These are phyloP conservation scores for Chaetorhynchus papuensis DNA, from an alignment of 2,113 vertebrate genomes.

Conservation along the genomic window DNA sequence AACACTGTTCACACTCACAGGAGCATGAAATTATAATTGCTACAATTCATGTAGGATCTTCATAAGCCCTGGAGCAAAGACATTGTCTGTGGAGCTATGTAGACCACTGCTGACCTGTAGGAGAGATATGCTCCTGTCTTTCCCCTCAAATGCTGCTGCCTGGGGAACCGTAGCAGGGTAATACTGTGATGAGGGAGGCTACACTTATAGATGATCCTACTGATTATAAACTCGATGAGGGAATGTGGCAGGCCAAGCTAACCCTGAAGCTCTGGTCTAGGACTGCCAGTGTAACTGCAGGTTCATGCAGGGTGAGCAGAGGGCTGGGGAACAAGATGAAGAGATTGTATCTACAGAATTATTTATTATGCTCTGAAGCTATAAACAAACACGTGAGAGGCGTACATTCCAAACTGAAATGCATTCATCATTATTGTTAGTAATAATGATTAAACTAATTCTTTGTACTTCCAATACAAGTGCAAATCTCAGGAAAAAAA, in stretches of 20 bases:
- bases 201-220: neutral
- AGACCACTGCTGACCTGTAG: neutral
- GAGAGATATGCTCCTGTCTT: neutral
- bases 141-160: neutral
- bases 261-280: neutral
- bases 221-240: neutral
- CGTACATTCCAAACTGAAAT: neutral
- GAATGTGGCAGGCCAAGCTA: slow-evolving; percentile 10
- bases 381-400: slow-evolving; percentile 38
- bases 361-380: slow-evolving; percentile 41
- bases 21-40: neutral
- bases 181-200: neutral
- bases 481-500: neutral
- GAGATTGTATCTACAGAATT: slow-evolving; percentile 38
- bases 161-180: neutral
- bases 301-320: slow-evolving; percentile 33
- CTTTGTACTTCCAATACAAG: neutral
- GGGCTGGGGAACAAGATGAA: neutral
- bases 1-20: neutral
- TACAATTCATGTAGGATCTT: neutral
- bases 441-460: slow-evolving; percentile 7
- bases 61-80: neutral
- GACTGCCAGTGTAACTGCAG: neutral
- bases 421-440: neutral
- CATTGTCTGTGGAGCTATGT: neutral